These are phyloP conservation scores for Limnothrissa miodon DNA, from an alignment of 2,113 vertebrate genomes.

Conservation along the genomic window DNA sequence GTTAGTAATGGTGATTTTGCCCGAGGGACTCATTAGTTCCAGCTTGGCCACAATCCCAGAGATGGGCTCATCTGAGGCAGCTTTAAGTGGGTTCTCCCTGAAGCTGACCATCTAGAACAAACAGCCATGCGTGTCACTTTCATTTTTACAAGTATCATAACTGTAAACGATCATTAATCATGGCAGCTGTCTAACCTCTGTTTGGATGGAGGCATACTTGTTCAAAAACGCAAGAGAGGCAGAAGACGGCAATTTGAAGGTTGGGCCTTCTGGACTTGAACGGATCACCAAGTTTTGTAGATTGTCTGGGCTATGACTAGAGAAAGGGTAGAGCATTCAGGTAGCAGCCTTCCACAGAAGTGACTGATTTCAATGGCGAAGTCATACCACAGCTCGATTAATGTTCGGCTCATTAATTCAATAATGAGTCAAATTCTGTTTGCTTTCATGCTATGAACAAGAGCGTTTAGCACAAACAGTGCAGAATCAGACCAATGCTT, in stretches of 20 bases:
- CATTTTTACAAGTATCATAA: background rate
- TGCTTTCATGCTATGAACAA: too few relatives aligned
- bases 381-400: too few relatives aligned
- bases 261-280: conserved; percentile 23
- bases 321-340: conserved; percentile 13
- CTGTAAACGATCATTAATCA: background rate
- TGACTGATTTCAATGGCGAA: background rate
- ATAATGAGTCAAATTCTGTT: too few relatives aligned
- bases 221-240: conserved; percentile 1
- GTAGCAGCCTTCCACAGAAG: background rate
- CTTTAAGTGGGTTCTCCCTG: conserved; percentile 56
- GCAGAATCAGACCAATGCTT: too few relatives aligned
- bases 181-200: conserved; percentile 60
- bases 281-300: conserved; percentile 50
- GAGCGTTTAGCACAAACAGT: too few relatives aligned
- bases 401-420: too few relatives aligned
- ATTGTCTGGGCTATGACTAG: background rate
- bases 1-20: conserved; percentile 51
- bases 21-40: conserved; percentile 18
- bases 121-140: background rate
- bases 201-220: background rate
- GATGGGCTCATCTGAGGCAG: conserved; percentile 53
- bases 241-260: conserved; percentile 53
- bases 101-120: conserved; percentile 64
- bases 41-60: conserved; percentile 64